These are phyloP conservation scores for Melanostoma mellinum DNA, from an alignment of 2,888 invertebrate genomes.

Conservation along the genomic window DNA sequence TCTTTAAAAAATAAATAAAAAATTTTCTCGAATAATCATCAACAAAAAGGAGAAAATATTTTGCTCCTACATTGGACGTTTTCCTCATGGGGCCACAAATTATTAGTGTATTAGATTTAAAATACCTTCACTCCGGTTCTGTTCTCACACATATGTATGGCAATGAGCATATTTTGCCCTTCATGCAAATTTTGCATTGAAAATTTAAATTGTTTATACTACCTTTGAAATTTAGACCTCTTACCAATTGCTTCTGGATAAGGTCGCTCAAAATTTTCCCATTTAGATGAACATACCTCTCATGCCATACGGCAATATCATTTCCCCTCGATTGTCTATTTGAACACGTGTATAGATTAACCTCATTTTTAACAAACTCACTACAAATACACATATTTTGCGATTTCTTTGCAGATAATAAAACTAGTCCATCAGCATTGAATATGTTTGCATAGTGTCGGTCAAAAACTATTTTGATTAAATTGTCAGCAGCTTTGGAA, in stretches of 20 bases:
- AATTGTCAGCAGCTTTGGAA: constrained; percentile 14
- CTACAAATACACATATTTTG: constrained; percentile 19
- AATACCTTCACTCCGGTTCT: constrained; percentile 8
- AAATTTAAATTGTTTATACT: not conserved
- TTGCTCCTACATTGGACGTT: constrained; percentile 16
- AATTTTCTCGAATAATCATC: no score
- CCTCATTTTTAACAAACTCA: constrained; percentile 11
- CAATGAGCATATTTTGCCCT: constrained; percentile 2
- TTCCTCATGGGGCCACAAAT: constrained; percentile 10
- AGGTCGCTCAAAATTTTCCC: not conserved
- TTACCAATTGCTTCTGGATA: constrained; percentile 8
- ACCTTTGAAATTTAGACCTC: constrained; percentile 7
- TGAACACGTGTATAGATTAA: constrained; percentile 14
- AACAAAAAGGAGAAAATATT: not conserved
- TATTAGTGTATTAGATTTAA: constrained; percentile 16
- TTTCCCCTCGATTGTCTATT: not conserved
- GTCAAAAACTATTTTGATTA: constrained; percentile 15
- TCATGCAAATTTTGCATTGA: constrained; percentile 2
- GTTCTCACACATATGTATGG: constrained; percentile 14
- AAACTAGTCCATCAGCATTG: not conserved
- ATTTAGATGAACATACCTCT: constrained; percentile 12
- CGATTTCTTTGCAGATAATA: constrained; percentile 5
- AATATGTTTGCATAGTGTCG: not conserved
- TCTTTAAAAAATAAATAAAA: constrained; percentile 4
- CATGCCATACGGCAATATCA: constrained; percentile 3